A percentile compares a stretch with the other conserved stretches of the same genome.
These are phyloP conservation scores for Alexandromys fortis DNA, from an alignment of 2,113 vertebrate species.

Conservation along the genomic window DNA sequence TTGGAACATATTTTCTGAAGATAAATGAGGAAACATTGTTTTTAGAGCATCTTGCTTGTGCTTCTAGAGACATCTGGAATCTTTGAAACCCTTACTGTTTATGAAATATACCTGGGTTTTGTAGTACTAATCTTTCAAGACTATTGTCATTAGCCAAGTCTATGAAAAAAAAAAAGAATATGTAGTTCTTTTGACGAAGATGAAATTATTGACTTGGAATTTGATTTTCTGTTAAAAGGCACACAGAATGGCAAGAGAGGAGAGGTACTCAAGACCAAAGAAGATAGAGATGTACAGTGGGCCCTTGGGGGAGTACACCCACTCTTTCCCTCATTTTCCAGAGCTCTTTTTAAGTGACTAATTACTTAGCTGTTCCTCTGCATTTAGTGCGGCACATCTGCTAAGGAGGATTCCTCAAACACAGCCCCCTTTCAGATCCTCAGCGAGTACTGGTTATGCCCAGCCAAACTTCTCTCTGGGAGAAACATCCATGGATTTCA, in stretches of 20 bases:
- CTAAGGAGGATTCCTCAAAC: slow-evolving; percentile 62
- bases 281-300: slow-evolving; percentile 13
- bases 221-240: slow-evolving; percentile 40
- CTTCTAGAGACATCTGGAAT: not conserved
- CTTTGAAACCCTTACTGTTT: slow-evolving; percentile 19
- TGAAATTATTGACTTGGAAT: slow-evolving; percentile 26
- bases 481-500: slow-evolving; percentile 40
- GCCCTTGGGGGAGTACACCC: slow-evolving; percentile 23
- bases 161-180: not conserved
- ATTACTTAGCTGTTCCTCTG: not conserved
- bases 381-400: slow-evolving; percentile 51
- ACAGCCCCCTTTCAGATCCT: slow-evolving; percentile 60
- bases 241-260: not conserved
- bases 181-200: slow-evolving; percentile 31
- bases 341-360: slow-evolving; percentile 12
- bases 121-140: not conserved
- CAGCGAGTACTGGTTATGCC: slow-evolving; percentile 56
- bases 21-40: not conserved
- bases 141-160: not conserved
- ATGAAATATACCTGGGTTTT: not conserved
- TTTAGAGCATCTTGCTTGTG: not conserved
- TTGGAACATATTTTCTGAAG: not conserved
- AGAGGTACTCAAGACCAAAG: slow-evolving; percentile 26
- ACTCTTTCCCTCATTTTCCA: slow-evolving; percentile 9
- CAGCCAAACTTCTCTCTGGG: slow-evolving; percentile 28